Evolutionary conservation across 2,113 vertebrate species (phyloP).

Genomic region (Ctenodactylus gundi): DNA sequence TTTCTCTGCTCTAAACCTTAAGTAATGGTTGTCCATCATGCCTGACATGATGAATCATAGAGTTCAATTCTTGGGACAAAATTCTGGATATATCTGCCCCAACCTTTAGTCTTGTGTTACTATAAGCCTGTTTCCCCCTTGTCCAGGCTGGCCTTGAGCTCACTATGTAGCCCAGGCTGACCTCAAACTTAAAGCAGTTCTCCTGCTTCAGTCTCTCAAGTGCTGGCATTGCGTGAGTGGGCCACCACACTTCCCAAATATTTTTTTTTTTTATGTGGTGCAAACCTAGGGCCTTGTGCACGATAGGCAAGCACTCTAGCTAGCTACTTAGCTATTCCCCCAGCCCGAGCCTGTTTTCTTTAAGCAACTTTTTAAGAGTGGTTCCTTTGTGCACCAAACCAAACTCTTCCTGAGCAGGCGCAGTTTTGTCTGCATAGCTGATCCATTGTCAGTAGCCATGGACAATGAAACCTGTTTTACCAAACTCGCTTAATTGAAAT

Average conservation of each 20-base stretch:
- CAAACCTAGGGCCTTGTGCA: no score
- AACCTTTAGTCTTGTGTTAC: not conserved
- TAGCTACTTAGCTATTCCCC: no score
- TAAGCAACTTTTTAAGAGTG: constrained; percentile 24
- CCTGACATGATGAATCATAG: not conserved
- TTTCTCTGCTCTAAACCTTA: not conserved
- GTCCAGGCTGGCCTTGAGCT: no score
- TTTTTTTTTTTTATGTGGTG: no score
- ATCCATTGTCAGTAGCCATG: not conserved
- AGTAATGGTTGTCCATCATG: not conserved
- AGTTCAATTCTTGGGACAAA: not conserved
- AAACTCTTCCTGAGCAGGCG: not conserved
- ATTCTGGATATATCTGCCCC: not conserved
- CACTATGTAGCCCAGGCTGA: no score
- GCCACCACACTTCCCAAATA: no score
- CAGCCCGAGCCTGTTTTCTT: not conserved
- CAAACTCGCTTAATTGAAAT: constrained; percentile 2
- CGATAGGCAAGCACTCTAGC: no score
- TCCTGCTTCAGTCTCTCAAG: no score
- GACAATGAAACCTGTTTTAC: not conserved
- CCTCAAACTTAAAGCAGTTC: no score
- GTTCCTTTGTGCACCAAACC: not conserved
- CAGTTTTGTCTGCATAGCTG: not conserved
- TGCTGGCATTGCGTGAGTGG: no score
- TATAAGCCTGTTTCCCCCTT: not conserved